Percentiles rank a stretch among this genome's conserved stretches.
phyloP scores from a whole-genome alignment of 1,140 invertebrate species.

The Nasonia giraulti region DNA sequence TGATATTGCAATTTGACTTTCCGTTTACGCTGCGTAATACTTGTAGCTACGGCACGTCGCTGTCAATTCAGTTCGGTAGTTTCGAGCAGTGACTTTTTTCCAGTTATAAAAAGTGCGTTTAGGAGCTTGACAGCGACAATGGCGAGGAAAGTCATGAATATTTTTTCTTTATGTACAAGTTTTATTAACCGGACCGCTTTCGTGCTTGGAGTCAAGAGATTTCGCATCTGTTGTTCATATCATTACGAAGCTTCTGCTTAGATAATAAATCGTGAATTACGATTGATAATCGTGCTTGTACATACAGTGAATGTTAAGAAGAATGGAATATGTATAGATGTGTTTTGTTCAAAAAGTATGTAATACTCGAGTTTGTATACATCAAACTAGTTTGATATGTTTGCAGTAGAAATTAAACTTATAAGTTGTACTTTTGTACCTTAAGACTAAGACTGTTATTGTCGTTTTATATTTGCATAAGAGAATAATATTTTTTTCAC shows the following conservation, averaged over 20 bases:
- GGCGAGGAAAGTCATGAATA: conserved; percentile 43
- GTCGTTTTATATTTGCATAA: conserved; percentile 24
- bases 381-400: conserved; percentile 36
- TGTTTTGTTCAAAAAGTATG: conserved; percentile 25
- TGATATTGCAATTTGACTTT: conserved; percentile 50
- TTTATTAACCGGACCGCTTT: conserved; percentile 17
- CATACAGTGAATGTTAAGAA: not conserved
- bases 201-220: conserved; percentile 18
- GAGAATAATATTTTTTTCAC: not conserved
- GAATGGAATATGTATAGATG: conserved; percentile 23
- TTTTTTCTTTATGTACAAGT: conserved; percentile 48
- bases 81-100: not conserved
- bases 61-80: conserved; percentile 33
- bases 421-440: conserved; percentile 19
- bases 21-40: conserved; percentile 40
- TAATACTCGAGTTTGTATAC: conserved; percentile 16
- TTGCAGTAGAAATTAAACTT: conserved; percentile 28
- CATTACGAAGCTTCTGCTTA: conserved; percentile 16
- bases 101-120: not conserved
- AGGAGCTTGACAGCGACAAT: conserved; percentile 30
- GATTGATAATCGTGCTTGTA: not conserved
- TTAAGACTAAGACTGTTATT: conserved; percentile 4
- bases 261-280: not conserved
- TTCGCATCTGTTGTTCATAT: conserved; percentile 8
- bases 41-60: conserved; percentile 25